A percentile compares a stretch with the other conserved stretches of the same genome.
Conservation (phyloP, 2,797 vertebrate genomes). For the Podarcis lilfordi region DNA sequence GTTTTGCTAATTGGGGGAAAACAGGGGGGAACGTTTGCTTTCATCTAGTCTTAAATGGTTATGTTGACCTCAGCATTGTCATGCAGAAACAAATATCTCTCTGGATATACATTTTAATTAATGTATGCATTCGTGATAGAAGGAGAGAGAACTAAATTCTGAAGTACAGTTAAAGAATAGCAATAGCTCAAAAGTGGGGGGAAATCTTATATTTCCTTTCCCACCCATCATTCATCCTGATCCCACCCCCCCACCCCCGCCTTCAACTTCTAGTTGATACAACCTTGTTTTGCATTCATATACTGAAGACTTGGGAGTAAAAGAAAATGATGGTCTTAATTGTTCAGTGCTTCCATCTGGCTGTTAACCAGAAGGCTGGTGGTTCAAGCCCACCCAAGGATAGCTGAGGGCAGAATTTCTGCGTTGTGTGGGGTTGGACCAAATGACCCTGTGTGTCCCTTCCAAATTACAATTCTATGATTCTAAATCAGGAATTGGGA, state of each 20-base stretch:
- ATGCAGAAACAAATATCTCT: background rate
- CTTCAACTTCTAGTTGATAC: background rate
- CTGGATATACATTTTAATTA: background rate
- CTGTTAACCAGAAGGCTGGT: too few species aligned
- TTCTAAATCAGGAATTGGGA: too few species aligned
- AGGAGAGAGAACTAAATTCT: too few species aligned
- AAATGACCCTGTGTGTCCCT: too few species aligned
- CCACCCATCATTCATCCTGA: background rate
- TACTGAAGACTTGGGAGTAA: too few species aligned
- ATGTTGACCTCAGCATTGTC: background rate
- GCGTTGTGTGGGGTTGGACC: too few species aligned
- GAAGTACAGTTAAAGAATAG: background rate
- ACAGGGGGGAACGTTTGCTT: background rate
- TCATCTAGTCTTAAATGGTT: background rate
- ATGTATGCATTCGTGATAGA: too few species aligned
- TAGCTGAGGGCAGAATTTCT: too few species aligned
- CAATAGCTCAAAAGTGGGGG: background rate
- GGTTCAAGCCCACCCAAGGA: too few species aligned
- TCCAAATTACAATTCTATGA: too few species aligned
- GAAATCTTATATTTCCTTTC: background rate
- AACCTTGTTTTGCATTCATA: background rate
- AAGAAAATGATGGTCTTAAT: too few species aligned
- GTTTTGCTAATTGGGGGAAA: background rate
- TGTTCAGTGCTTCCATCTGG: too few species aligned
- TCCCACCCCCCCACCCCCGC: background rate